Conservation (phyloP, 2,113 vertebrate species). For the Todiramphus chloris region DNA sequence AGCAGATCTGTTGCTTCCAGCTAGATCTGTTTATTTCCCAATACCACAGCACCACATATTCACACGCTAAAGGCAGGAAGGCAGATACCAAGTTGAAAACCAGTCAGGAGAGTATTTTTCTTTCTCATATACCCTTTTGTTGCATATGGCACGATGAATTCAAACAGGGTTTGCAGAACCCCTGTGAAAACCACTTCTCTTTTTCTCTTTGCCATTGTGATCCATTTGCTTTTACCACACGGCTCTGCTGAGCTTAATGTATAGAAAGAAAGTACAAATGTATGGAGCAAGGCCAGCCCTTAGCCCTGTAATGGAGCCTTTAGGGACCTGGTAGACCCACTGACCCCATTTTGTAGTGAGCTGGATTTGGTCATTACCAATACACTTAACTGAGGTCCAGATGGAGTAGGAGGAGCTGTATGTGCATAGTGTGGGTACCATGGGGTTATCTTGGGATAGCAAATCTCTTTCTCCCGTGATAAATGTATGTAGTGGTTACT, state of each 20-base stretch:
- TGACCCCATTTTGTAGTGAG: background rate
- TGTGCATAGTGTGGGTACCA: background rate
- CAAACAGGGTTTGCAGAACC: background rate
- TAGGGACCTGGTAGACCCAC: background rate
- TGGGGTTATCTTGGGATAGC: background rate
- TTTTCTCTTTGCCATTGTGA: background rate
- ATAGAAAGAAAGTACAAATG: background rate
- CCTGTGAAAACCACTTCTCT: background rate
- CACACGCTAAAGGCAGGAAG: background rate
- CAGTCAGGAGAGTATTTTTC: background rate
- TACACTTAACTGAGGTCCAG: background rate
- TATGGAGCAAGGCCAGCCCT: background rate
- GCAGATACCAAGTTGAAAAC: background rate
- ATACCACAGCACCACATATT: background rate
- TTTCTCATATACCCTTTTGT: background rate
- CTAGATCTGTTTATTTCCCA: slow-evolving; percentile 34
- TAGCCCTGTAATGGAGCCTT: background rate
- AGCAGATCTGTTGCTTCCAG: slow-evolving; percentile 11
- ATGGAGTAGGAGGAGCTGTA: background rate
- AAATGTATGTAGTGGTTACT: background rate
- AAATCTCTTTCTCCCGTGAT: background rate
- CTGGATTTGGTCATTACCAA: background rate
- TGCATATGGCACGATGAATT: background rate
- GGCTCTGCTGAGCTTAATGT: background rate
- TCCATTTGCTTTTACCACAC: background rate